Percentiles rank a stretch among this genome's conserved stretches.
These are phyloP conservation scores for Luperina nickerlii DNA, from an alignment of 2,888 invertebrate species.

Conservation along the genomic window DNA sequence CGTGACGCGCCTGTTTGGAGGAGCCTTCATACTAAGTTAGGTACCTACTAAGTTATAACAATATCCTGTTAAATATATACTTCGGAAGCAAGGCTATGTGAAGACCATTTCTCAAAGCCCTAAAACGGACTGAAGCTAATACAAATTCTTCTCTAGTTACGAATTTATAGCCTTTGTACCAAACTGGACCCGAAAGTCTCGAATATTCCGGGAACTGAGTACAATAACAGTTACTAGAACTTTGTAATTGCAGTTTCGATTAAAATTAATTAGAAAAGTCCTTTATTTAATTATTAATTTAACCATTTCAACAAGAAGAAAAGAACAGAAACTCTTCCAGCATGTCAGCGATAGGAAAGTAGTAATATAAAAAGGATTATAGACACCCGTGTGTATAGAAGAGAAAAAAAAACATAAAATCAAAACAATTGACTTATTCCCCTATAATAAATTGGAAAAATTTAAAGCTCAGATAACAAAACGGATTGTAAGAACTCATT, in stretches of 20 bases:
- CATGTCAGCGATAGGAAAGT: too few relatives aligned
- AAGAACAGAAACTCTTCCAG: too few relatives aligned
- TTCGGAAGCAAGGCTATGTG: neutral
- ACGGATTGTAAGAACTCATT: too few relatives aligned
- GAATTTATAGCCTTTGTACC: conserved; percentile 39
- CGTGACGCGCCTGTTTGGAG: too few relatives aligned
- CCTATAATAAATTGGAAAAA: too few relatives aligned
- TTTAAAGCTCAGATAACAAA: too few relatives aligned
- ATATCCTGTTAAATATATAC: conserved; percentile 24
- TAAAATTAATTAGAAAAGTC: neutral
- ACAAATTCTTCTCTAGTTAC: conserved; percentile 44
- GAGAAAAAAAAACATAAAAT: too few relatives aligned
- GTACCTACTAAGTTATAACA: conserved; percentile 1
- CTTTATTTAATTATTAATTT: neutral
- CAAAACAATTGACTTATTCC: too few relatives aligned
- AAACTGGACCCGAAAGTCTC: conserved; percentile 7
- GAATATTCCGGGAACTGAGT: conserved; percentile 16
- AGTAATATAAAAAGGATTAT: too few relatives aligned
- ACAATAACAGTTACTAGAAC: conserved; percentile 23
- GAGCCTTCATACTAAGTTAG: too few relatives aligned
- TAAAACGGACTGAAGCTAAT: conserved; percentile 19
- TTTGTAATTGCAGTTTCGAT: conserved; percentile 6
- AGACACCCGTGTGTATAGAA: too few relatives aligned
- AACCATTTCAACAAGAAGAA: too few relatives aligned
- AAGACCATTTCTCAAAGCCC: conserved; percentile 30